Conservation (phyloP, 2,113 vertebrate genomes). For the Clupea harengus region DNA sequence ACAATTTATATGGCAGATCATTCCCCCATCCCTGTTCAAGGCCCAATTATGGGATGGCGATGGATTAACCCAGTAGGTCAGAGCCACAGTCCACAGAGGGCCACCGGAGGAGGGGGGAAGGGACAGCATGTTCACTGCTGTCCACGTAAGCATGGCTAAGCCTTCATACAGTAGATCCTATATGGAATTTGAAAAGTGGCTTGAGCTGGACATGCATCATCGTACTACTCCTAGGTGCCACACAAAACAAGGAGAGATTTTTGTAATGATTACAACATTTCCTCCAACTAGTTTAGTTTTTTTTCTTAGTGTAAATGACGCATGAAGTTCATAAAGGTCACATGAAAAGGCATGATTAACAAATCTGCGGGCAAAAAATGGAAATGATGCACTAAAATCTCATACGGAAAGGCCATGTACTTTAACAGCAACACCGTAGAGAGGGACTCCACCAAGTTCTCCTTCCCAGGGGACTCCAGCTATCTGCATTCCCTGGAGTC, state of each 20-base stretch:
- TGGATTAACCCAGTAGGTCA: constrained; percentile 7
- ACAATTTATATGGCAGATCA: not conserved
- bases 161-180: not conserved
- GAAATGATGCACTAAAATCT: not conserved
- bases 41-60: not conserved
- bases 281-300: no score
- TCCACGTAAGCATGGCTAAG: constrained; percentile 1
- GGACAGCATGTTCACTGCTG: not conserved
- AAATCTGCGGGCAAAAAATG: not conserved
- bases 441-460: not conserved
- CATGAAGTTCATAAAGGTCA: not conserved
- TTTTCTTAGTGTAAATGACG: not conserved
- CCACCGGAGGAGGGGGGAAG: not conserved
- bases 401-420: not conserved
- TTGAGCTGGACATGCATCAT: not conserved
- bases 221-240: not conserved
- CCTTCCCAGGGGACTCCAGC: not conserved
- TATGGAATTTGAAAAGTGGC: not conserved
- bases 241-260: not conserved
- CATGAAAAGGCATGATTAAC: not conserved
- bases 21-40: not conserved
- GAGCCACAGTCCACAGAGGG: not conserved
- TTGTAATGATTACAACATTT: not conserved
- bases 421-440: not conserved
- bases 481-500: not conserved